A percentile compares a stretch with the other conserved stretches of the same genome.
These are phyloP conservation scores for Eptesicus fuscus DNA, from an alignment of 2,113 vertebrate genomes.

Conservation along the genomic window DNA sequence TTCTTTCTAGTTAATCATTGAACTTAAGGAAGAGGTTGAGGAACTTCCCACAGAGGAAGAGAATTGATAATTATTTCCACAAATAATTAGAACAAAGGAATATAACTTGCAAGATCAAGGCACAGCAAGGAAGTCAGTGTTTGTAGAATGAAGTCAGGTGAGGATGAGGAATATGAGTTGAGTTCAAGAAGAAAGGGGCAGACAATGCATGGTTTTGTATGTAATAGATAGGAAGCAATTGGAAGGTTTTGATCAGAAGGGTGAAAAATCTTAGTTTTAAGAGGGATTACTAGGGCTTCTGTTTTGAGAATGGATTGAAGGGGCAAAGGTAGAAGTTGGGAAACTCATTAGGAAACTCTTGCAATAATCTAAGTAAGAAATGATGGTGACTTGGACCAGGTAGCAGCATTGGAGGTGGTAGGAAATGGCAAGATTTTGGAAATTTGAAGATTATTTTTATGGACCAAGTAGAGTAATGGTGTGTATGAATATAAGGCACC, in stretches of 20 bases:
- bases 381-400: neutral
- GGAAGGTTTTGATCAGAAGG: neutral
- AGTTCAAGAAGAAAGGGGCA: neutral
- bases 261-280: neutral
- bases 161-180: neutral
- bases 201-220: neutral
- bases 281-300: neutral
- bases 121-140: neutral
- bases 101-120: neutral
- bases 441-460: conserved; percentile 5
- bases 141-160: neutral
- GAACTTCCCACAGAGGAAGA: neutral
- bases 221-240: neutral
- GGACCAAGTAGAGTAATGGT: neutral
- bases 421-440: neutral
- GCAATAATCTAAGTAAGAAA: neutral
- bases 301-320: neutral
- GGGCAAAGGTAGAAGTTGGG: neutral
- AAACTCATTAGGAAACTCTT: neutral
- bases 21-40: neutral
- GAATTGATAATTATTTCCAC: neutral
- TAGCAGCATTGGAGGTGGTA: neutral
- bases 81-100: neutral
- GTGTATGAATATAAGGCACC: neutral
- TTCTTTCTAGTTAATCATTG: neutral